Evolutionary conservation across 30 jellyfish, hydroid and myxozoan genomes (phyloP), one percentile per base, ranked within the genome.

Genomic region (Rhopilema esculentum): DNA sequence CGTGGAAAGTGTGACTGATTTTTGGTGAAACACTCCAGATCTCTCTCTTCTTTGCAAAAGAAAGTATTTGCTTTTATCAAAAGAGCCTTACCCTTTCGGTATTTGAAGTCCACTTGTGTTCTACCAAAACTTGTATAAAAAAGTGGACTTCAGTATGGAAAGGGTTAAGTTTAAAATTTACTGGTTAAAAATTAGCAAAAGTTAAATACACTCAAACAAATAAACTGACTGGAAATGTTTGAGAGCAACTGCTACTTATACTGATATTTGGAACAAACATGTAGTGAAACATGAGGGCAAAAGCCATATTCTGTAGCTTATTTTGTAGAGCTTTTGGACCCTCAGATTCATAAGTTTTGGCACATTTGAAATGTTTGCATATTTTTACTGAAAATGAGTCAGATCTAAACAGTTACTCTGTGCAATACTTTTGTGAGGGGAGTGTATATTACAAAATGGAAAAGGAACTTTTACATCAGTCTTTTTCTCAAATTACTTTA

Each of bases 1-100:
- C 76, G 76, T 20, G 76, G 76, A 66, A 66, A 66, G 76, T 66
- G 76, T 66, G 76, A 66, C 76, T 66, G 76, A 66, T 66, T 65
- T 65, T 65, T 65, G 75, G 29, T 65, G 75, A 8, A 65, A 28
- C 18, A 65, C 75, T 65, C 32, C 75, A 65, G 75, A 65, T 65
- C 75, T 20, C 75, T 20, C 75, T 18, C 18, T 65, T 12, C 31
- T 65, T 8, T 65, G 32, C 32, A 28, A 40, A 40, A 40, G 12
- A 40, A 40, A 40, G 57, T 40, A 40, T 40, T 40, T 40, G 57
- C 57, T 40, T 40, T 40, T 40, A 40, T 40, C 57, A 40, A 40
- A 40, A 40, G 57, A 40, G 57, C 6, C 57, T 65, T 65, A 65
- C 75, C 28, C 40, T 2, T 4, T 26, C 28, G 28, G 75, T 19